Evolutionary conservation across 2,888 invertebrate species (phyloP), one percentile per base, ranked within the genome.

Genomic region (Hesperia comma): DNA sequence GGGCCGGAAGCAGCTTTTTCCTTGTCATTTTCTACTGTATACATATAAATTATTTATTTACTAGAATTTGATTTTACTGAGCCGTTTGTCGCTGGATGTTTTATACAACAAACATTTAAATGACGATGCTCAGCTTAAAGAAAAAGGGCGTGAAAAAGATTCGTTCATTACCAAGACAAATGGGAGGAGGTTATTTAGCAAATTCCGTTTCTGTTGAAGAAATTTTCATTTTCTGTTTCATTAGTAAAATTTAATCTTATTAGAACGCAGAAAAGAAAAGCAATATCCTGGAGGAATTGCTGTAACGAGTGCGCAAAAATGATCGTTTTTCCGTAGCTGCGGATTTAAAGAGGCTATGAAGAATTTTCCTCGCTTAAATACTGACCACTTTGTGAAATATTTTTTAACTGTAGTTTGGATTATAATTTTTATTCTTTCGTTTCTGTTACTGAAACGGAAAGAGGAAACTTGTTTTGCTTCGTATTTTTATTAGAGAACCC

Each of bases 201-300:
- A 85, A 86, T 86, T 84, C 77, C 77, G 75, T 83, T 85, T 80
- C 79, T 75, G 76, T 76, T 80, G 75, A 80, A 80, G 81, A 85
- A 85, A 86, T 87, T 85, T 85, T 82, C 81, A 87, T 89, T 88
- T 90, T 90, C 85, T 85, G 84, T 90, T 90, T 87, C 89, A 89
- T 90, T 88, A 87, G 86, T 87, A 85, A 86, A 87, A 87, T 88
- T 87, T 86, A 85, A 90, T 89, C 85, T 86, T 84, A 86, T 88
- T 86, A 88, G 79, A 78, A 77, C 71, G 73, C 76, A 80, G 77
- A 80, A 80, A 80, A 78, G 78, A 77, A 77, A 75, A 81, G 84
- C 78, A 82, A 82, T 84, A 83, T 86, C 83, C 86, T 78, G 74
- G 76, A 82, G 78, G 77, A 84, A 85, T 82, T 79, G 77, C 80